Percentiles rank a stretch among this genome's conserved stretches.
phyloP scores from a whole-genome alignment of 2,888 invertebrate species.

The Tanaodytes sp. region DNA sequence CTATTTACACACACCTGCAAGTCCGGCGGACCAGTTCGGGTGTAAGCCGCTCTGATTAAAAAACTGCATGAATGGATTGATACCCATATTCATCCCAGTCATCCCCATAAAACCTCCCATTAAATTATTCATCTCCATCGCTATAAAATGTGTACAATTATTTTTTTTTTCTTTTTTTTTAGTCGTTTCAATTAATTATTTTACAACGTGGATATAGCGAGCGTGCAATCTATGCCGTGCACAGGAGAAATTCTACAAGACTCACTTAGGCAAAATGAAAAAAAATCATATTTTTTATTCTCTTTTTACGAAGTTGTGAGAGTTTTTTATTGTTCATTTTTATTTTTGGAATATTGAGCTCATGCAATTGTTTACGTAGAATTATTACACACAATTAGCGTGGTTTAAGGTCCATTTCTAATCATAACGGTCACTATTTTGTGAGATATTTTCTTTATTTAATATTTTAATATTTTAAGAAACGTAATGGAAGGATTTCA shows the following conservation, averaged over 20 bases:
- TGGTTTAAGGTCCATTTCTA: too few species aligned
- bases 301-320: too few species aligned
- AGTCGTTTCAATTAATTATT: too few species aligned
- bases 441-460: too few species aligned
- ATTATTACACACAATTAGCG: too few species aligned
- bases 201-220: slow-evolving; percentile 5
- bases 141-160: slow-evolving; percentile 57
- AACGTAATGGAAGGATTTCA: too few species aligned
- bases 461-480: too few species aligned
- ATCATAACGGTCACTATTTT: too few species aligned
- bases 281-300: background rate
- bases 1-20: slow-evolving; percentile 64
- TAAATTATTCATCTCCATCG: slow-evolving; percentile 70
- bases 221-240: slow-evolving; percentile 41
- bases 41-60: slow-evolving; percentile 70
- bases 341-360: too few species aligned
- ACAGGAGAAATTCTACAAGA: slow-evolving; percentile 31
- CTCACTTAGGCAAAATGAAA: too few species aligned
- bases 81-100: slow-evolving; percentile 70
- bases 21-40: slow-evolving; percentile 69
- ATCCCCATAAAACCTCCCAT: slow-evolving; percentile 71
- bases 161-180: slow-evolving; percentile 1
- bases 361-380: too few species aligned
- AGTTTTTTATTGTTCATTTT: too few species aligned
- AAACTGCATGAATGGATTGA: slow-evolving; percentile 72